A percentile compares a stretch with the other conserved stretches of the same genome.
Conservation (phyloP, 2,888 invertebrate genomes). For the Saturnia pavonia region DNA sequence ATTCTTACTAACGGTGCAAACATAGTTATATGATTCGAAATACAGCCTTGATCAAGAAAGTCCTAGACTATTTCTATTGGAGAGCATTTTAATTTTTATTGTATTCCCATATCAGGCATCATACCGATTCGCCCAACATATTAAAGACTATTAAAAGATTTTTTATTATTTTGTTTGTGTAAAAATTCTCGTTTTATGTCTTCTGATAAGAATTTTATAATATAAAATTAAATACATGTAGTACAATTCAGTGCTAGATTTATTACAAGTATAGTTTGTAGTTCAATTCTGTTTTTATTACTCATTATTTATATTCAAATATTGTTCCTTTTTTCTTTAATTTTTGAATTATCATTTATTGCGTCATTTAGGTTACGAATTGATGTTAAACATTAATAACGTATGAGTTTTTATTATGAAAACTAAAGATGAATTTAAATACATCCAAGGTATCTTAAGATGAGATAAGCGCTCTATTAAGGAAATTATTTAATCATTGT, state of each 20-base stretch:
- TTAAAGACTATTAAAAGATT: not conserved
- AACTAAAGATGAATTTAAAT: constrained; percentile 9
- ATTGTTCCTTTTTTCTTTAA: too few species aligned
- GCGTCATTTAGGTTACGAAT: not conserved
- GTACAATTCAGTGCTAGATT: too few species aligned
- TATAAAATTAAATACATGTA: not conserved
- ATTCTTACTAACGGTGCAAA: not conserved
- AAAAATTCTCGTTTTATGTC: not conserved
- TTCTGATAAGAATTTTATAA: not conserved
- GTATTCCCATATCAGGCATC: too few species aligned
- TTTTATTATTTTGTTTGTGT: not conserved
- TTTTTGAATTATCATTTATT: not conserved
- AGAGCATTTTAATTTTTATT: not conserved
- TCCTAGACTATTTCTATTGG: not conserved
- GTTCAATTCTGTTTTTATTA: too few species aligned
- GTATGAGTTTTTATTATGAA: not conserved
- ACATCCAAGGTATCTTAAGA: constrained; percentile 5
- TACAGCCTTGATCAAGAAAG: not conserved
- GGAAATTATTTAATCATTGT: constrained; percentile 6
- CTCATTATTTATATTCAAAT: too few species aligned
- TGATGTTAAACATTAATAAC: not conserved
- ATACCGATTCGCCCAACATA: too few species aligned
- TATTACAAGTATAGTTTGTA: not conserved
- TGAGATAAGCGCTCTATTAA: not conserved
- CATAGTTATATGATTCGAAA: not conserved